Percentiles rank a stretch among this genome's conserved stretches.
phyloP scores from a whole-genome alignment of 92 coral and sea anemone species.

The Hydrozoanthus gracilis region DNA sequence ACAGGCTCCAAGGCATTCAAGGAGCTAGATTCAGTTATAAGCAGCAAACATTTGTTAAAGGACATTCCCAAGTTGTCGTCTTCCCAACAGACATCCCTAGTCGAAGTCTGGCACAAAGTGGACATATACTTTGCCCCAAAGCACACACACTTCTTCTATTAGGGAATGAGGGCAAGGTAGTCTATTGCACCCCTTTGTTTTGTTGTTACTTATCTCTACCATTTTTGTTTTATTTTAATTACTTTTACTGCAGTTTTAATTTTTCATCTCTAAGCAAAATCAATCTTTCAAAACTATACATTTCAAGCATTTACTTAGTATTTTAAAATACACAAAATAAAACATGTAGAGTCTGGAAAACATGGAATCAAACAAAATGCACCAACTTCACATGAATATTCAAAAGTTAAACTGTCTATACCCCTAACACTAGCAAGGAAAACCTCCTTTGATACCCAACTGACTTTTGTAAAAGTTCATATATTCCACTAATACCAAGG shows the following conservation, averaged over 20 bases:
- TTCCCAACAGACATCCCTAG: conserved; percentile 50
- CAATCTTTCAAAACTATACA: too few species aligned
- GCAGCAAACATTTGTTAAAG: conserved; percentile 35
- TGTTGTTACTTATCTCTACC: neutral
- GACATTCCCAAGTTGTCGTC: conserved; percentile 40
- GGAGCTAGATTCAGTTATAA: conserved; percentile 44
- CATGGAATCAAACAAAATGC: too few species aligned
- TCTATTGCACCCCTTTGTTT: conserved; percentile 15
- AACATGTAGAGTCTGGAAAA: too few species aligned
- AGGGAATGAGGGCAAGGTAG: conserved; percentile 56
- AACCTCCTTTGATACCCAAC: too few species aligned
- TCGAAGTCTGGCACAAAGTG: conserved; percentile 52
- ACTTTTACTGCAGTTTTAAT: neutral
- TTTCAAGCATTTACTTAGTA: too few species aligned
- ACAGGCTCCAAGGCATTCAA: conserved; percentile 55
- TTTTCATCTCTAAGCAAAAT: too few species aligned
- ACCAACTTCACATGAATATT: too few species aligned
- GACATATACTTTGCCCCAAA: conserved; percentile 61
- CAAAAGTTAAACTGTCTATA: too few species aligned
- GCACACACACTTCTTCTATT: conserved; percentile 57
- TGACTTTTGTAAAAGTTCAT: too few species aligned
- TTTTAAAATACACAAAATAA: too few species aligned
- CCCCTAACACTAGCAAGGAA: too few species aligned
- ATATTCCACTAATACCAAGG: too few species aligned
- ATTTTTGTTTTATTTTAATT: neutral